Base-by-base conservation (phyloP, 2,888 invertebrate genomes). In the Scrobipalpa costella region DNA sequence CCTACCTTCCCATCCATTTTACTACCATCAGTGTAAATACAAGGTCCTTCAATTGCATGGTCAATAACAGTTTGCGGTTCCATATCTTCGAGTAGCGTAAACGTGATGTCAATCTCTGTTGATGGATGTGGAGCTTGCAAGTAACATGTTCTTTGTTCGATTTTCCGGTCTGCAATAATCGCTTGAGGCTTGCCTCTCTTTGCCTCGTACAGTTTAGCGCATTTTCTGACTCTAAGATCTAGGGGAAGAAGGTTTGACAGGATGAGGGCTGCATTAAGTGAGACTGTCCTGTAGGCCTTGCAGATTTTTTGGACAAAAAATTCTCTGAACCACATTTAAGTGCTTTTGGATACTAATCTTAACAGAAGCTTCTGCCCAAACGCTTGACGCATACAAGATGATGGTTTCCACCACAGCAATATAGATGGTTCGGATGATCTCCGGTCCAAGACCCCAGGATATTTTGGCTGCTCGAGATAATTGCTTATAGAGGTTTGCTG, bases 241-340 rank as follows among this genome's bases (percentile, higher is more conserved):
- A 63, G 27, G 0, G 63, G 62, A 7, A 63, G 62, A n/a, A 61
- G 11, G 5, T 62, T 60, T 7, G 62, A 17, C 47, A 63, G 44
- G 6, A 52, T 13, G 44, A 64, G 59, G 1, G 63, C 64, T 2
- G 64, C 57, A 15, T 58, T 19, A 7, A 59, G 52, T 8, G 65
- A 62, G 0, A 57, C 49, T 0, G 63, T 63, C 0, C 62, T 13
- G 49, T 65, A 57, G 7, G 59, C 62, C 9, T 15, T 40, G 6
- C 33, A 34, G 1, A 57, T 17, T 21, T 57, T 57, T 38, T 60
- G 44, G 1, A 47, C n/a, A n/a, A n/a, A n/a, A n/a, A n/a, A n/a
- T n/a, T n/a, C n/a, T n/a, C n/a, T n/a, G n/a, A n/a, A n/a, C n/a
- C 59, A 13, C 21, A 36, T 47, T 17, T 8, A 60, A 7, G 2